Evolutionary conservation across 2,888 invertebrate genomes (phyloP).

Genomic region (Parnassius orleans): DNA sequence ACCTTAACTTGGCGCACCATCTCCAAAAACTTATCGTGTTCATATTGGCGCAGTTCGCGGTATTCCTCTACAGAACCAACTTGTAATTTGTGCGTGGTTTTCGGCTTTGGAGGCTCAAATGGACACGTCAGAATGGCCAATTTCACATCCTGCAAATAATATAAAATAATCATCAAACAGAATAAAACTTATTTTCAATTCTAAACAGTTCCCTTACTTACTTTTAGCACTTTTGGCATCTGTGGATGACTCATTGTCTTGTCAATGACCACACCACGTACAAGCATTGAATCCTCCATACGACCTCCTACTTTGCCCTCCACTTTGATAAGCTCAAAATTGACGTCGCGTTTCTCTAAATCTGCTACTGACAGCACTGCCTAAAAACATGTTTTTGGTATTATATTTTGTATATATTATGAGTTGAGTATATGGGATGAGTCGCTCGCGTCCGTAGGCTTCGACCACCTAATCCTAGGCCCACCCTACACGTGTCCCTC

Average conservation of each 20-base stretch:
- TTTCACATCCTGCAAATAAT: constrained; percentile 86
- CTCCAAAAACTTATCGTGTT: constrained; percentile 95
- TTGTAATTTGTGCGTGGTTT: constrained; percentile 99
- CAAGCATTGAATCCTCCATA: constrained; percentile 97
- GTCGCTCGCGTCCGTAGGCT: no score
- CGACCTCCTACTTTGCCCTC: constrained; percentile 98
- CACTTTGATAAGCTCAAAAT: constrained; percentile 99
- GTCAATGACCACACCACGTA: constrained; percentile 98
- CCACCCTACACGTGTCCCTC: no score
- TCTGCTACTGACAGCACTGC: constrained; percentile 98
- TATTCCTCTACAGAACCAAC: constrained; percentile 98
- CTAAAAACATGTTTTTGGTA: constrained; percentile 56
- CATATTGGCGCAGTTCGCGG: constrained; percentile 94
- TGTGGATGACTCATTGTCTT: constrained; percentile 99
- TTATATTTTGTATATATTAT: no score
- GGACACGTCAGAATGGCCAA: constrained; percentile 99
- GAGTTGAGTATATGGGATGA: no score
- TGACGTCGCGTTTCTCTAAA: constrained; percentile 95
- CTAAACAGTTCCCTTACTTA: constrained; percentile 31
- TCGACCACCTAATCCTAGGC: no score
- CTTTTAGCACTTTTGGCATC: constrained; percentile 95
- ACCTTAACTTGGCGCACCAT: constrained; percentile 86
- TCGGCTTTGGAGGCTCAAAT: constrained; percentile 99
- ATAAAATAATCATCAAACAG: neutral
- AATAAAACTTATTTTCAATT: neutral